These are phyloP conservation scores for Phylloscopus whistleri DNA, from an alignment of 2,113 vertebrate genomes.

Conservation along the genomic window DNA sequence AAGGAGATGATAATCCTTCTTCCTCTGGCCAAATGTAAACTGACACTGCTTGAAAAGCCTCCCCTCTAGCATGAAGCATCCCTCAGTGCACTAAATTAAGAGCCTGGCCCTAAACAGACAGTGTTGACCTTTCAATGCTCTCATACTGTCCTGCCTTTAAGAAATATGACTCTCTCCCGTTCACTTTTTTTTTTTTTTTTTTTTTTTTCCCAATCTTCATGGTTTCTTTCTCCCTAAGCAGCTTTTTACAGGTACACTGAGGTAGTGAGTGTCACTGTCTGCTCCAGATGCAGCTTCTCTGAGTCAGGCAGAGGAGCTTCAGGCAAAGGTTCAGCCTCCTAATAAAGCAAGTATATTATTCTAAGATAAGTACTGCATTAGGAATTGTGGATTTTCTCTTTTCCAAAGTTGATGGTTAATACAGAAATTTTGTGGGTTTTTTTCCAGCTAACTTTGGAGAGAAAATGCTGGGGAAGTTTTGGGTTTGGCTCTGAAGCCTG, in stretches of 20 bases:
- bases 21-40: not conserved
- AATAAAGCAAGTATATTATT: not conserved
- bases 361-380: not conserved
- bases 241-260: not conserved
- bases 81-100: not conserved
- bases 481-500: not conserved
- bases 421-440: not conserved
- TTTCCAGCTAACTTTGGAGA: not conserved
- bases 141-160: not conserved
- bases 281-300: not conserved
- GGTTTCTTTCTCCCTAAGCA: not conserved
- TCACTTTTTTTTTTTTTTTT: not conserved
- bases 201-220: not conserved
- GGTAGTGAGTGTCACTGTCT: not conserved
- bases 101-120: not conserved
- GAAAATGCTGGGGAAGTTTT: not conserved
- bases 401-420: not conserved
- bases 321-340: not conserved
- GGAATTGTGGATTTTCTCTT: not conserved
- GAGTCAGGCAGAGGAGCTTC: not conserved
- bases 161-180: not conserved
- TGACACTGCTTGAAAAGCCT: not conserved
- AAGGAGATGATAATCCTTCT: constrained; percentile 13
- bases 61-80: not conserved
- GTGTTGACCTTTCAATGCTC: not conserved